Evolutionary conservation across 2,888 invertebrate genomes (phyloP).

Genomic region (Dasysyrphus albostriatus): DNA sequence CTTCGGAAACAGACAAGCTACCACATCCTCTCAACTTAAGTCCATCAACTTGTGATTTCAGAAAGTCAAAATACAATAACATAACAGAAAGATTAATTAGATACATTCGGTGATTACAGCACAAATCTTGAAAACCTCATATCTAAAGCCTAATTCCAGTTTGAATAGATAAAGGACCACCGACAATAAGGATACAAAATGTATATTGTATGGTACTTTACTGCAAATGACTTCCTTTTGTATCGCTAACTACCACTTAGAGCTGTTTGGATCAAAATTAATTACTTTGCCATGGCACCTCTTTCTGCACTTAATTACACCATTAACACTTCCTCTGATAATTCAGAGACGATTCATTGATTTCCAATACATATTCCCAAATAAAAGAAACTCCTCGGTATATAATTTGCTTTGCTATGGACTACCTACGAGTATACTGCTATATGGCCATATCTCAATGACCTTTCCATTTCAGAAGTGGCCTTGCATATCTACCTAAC

Average conservation of each 20-base stretch:
- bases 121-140: background rate
- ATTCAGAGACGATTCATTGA: slow-evolving; percentile 51
- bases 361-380: slow-evolving; percentile 54
- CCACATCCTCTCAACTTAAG: background rate
- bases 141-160: background rate
- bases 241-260: slow-evolving; percentile 34
- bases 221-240: slow-evolving; percentile 21
- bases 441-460: slow-evolving; percentile 52
- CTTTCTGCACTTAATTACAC: slow-evolving; percentile 61
- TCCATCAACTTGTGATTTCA: background rate
- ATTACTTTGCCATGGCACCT: slow-evolving; percentile 43
- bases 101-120: background rate
- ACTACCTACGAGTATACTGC: background rate
- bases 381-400: slow-evolving; percentile 54
- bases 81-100: background rate
- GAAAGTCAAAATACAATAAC: background rate
- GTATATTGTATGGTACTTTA: background rate
- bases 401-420: background rate
- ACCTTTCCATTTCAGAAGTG: slow-evolving; percentile 59
- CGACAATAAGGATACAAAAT: background rate
- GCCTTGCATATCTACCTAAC: background rate
- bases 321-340: slow-evolving; percentile 56
- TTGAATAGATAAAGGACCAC: slow-evolving; percentile 10
- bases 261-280: slow-evolving; percentile 3
- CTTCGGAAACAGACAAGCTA: background rate